Conservation (phyloP, 64 coral and sea anemone species). For the Pachyseris speciosa region DNA sequence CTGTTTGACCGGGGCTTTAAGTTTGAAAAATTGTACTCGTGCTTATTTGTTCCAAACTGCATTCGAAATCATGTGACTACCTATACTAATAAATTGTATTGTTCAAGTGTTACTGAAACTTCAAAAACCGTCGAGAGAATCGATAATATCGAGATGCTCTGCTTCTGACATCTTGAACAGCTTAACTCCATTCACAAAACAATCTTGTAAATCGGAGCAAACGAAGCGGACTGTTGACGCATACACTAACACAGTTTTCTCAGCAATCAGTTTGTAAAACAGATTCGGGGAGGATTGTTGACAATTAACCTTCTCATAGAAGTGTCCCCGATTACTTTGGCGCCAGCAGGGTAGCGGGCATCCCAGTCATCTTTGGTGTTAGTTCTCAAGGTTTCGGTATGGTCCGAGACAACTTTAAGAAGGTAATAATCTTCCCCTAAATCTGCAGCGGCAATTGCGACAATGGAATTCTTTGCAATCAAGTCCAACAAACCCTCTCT, state of each 20-base stretch:
- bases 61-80: too few species aligned
- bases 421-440: background rate
- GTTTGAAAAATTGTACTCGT: too few species aligned
- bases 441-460: background rate
- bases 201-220: background rate
- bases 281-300: background rate
- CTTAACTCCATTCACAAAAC: background rate
- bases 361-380: background rate
- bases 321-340: background rate
- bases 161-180: background rate
- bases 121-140: slow-evolving; percentile 17
- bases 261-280: background rate
- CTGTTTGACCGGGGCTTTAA: too few species aligned
- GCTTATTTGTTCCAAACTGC: too few species aligned
- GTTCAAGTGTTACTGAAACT: too few species aligned
- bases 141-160: background rate
- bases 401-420: background rate
- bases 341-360: background rate
- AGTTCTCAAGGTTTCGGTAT: background rate
- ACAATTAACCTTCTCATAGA: background rate
- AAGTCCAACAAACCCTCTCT: background rate
- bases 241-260: background rate
- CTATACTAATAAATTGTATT: too few species aligned
- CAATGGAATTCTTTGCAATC: background rate
- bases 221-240: background rate